phyloP scores from a whole-genome alignment of 2,797 vertebrate genomes.

The Tenualosa thibaudeaui region DNA sequence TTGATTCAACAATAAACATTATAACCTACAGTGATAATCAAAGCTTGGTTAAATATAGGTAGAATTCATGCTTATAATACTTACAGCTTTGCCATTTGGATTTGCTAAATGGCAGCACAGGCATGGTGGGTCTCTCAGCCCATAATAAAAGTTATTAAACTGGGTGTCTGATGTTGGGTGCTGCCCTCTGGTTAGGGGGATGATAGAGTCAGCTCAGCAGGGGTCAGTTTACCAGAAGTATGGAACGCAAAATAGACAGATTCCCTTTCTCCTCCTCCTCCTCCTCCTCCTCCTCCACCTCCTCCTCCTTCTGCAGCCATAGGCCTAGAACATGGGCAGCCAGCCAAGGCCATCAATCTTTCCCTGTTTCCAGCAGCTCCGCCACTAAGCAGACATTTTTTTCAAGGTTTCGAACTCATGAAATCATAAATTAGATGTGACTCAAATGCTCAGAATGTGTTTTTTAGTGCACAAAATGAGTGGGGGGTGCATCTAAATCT shows the following conservation, averaged over 20 bases:
- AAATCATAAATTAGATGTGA: constrained; percentile 13
- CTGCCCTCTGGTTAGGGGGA: constrained; percentile 66
- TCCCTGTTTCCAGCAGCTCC: constrained; percentile 66
- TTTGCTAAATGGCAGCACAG: not conserved
- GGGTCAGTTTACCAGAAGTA: constrained; percentile 80
- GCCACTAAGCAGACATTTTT: constrained; percentile 44
- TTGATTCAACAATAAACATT: not conserved
- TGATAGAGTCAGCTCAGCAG: constrained; percentile 70
- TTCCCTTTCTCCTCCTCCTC: constrained; percentile 75
- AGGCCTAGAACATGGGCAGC: constrained; percentile 76
- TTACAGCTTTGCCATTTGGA: not conserved
- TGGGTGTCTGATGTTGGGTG: constrained; percentile 64
- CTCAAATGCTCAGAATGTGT: not conserved
- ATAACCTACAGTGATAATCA: not conserved
- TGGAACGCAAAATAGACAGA: constrained; percentile 81
- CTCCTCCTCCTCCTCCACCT: constrained; percentile 75
- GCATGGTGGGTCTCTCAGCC: not conserved
- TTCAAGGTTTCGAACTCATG: constrained; percentile 31
- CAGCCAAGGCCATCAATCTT: constrained; percentile 82
- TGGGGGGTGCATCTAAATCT: not conserved
- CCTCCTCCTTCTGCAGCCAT: constrained; percentile 78
- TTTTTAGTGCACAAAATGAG: not conserved
- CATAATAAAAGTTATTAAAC: constrained; percentile 55
- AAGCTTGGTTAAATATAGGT: not conserved
- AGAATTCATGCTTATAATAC: not conserved